A percentile compares a stretch with the other conserved stretches of the same genome.
These are phyloP conservation scores for Aegotheles bennettii DNA, from an alignment of 2,113 vertebrate species.

Conservation along the genomic window DNA sequence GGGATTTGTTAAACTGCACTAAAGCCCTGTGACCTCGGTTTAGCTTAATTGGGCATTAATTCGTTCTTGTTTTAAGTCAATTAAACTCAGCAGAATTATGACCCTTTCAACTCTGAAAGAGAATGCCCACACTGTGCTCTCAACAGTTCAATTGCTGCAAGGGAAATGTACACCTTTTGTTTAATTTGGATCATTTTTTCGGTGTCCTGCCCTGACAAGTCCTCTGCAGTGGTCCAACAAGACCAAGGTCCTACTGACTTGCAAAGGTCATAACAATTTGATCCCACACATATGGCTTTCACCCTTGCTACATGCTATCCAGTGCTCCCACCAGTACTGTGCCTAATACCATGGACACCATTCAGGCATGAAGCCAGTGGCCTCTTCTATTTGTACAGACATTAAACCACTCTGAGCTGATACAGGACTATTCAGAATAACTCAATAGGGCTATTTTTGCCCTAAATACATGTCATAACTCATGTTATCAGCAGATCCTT, in stretches of 20 bases:
- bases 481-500: neutral
- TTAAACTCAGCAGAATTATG: constrained; percentile 27
- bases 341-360: neutral
- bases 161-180: neutral
- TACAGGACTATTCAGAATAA: neutral
- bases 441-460: neutral
- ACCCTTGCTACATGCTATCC: neutral
- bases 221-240: neutral
- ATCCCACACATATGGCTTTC: neutral
- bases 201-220: neutral
- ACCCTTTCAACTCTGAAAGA: neutral
- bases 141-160: neutral
- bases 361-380: neutral
- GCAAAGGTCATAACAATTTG: neutral
- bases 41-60: constrained; percentile 29
- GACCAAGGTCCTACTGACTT: neutral
- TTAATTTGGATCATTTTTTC: neutral
- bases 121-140: neutral
- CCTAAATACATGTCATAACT: neutral
- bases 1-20: constrained; percentile 19
- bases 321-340: neutral
- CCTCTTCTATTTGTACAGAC: neutral
- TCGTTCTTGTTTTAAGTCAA: neutral
- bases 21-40: neutral
- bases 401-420: neutral